Percentiles rank a stretch among this genome's conserved stretches.
phyloP scores from a whole-genome alignment of 2,888 invertebrate species.

The Apamea monoglypha region DNA sequence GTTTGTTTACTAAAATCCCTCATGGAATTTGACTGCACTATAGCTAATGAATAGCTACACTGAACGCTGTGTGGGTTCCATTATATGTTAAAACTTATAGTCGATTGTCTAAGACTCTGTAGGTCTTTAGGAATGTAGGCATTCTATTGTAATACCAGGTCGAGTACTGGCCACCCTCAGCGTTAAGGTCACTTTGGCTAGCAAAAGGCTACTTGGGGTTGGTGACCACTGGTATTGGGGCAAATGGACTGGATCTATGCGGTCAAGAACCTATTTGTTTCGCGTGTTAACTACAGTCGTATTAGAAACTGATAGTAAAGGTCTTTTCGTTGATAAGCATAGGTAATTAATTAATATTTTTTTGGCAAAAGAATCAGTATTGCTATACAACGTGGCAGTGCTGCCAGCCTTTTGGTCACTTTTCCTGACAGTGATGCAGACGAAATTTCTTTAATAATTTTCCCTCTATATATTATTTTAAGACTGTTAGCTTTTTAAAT shows the following conservation, averaged over 20 bases:
- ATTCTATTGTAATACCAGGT: constrained; percentile 42
- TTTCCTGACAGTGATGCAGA: neutral
- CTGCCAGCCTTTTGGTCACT: neutral
- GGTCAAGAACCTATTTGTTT: constrained; percentile 16
- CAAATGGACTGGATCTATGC: neutral
- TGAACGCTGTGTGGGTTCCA: constrained; percentile 40
- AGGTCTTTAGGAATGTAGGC: constrained; percentile 29
- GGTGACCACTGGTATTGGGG: constrained; percentile 14
- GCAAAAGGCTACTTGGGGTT: constrained; percentile 28
- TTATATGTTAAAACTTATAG: constrained; percentile 47
- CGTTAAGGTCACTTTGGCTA: constrained; percentile 19
- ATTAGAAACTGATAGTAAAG: neutral
- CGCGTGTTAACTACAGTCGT: neutral
- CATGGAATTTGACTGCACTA: neutral
- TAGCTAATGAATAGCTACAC: constrained; percentile 1
- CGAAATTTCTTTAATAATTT: neutral
- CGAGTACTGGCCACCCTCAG: constrained; percentile 25
- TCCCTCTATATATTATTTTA: neutral
- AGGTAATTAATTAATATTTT: neutral
- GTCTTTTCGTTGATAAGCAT: neutral
- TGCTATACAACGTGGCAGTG: neutral
- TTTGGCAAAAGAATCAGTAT: neutral
- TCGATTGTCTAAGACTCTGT: constrained; percentile 38
- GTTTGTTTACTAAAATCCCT: constrained; percentile 2
- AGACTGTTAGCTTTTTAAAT: too few relatives aligned